phyloP scores from a whole-genome alignment of 2,888 invertebrate species.

The Tholera decimalis region DNA sequence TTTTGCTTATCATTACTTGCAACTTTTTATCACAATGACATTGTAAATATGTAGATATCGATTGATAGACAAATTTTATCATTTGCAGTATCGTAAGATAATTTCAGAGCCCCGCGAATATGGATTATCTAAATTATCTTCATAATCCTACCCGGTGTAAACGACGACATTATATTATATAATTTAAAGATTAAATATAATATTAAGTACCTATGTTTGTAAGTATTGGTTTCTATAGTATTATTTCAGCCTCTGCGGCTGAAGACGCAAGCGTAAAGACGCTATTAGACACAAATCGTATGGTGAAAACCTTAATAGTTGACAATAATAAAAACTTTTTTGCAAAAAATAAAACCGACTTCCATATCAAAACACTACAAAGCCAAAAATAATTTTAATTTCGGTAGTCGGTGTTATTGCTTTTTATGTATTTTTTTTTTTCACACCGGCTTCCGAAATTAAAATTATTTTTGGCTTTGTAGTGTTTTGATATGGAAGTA shows the following conservation, averaged over 20 bases:
- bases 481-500: no score
- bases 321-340: not conserved
- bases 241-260: conserved; percentile 31
- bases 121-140: conserved; percentile 26
- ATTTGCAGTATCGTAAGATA: conserved; percentile 23
- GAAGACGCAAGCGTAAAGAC: conserved; percentile 8
- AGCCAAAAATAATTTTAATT: no score
- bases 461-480: no score
- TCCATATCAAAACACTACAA: no score
- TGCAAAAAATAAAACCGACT: no score
- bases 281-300: conserved; percentile 6
- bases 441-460: no score
- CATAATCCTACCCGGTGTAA: conserved; percentile 38
- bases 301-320: not conserved
- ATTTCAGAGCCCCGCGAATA: conserved; percentile 40
- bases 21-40: conserved; percentile 2
- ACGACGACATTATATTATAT: conserved; percentile 37
- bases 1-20: not conserved
- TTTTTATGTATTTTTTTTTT: no score
- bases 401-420: no score
- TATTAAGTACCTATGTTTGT: not conserved
- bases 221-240: conserved; percentile 13
- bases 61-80: conserved; percentile 23
- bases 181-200: conserved; percentile 35
- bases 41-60: conserved; percentile 12